Evolutionary conservation across 2,113 vertebrate genomes (phyloP), one percentile per base, ranked within the genome.

Genomic region (Actinemys pallida): DNA sequence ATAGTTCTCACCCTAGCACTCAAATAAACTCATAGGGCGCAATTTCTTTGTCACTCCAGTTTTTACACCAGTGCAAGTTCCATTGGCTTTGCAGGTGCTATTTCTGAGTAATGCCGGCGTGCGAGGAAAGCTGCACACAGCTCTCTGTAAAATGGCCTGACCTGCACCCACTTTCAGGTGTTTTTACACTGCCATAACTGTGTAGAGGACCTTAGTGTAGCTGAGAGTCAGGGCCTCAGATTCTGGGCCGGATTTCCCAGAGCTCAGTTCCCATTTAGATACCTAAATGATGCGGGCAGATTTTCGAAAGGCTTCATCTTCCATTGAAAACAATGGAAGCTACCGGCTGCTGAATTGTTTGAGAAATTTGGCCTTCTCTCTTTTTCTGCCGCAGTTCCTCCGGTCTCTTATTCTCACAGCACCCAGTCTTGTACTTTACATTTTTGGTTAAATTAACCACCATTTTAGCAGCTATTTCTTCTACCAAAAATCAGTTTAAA

Each of bases 71-170:
- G 4, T 69, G 49, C 16, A 27, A 27, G 54, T n/a, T 45, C 20
- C 53, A 83, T 10, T 54, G 50, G 65, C 10, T 0, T 76, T 0
- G 22, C 6, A 56, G 8, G 29, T 39, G 4, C 8, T 49, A n/a
- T 4, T 83, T 13, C 50, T 81, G 35, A 10, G 13, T 50, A 83
- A 57, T 6, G 10, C 10, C 56, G 29, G 27, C 25, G 8, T 3
- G 35, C 8, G 2, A 45, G 22, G 39, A 76, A 20, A 76, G 20
- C 25, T 45, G 3, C 3, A 13, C 45, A 45, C n/a, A 39, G 11
- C 39, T 27, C 42, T 47, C 24, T 27, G 75, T 47, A 47, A 78
- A 47, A 29, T 78, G 65, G 79, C 42, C 22, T 31, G 27, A 91
- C 29, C 69, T 83, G 35, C 35, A n/a, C 13, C 8, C 29, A 65